Base-by-base conservation (phyloP, 2,888 invertebrate species). In the Dysmachus trigonus region DNA sequence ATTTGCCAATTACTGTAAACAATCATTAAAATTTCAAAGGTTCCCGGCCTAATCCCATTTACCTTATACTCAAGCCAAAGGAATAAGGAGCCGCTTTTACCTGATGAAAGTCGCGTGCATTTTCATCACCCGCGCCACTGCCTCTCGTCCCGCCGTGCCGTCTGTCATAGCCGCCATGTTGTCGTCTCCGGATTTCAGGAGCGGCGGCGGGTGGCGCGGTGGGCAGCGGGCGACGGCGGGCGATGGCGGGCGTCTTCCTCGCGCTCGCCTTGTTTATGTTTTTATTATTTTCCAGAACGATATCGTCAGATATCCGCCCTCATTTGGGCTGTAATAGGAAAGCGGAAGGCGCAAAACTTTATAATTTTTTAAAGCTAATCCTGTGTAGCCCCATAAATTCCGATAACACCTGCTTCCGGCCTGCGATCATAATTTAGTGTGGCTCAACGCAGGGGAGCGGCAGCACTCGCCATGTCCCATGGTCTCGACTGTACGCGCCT, bases 361-460 rank as follows among this genome's bases (percentile, higher is more conserved):
- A 33, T 35, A 35, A 62, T 33, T 62, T 22, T 62, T 82, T 38
- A 82, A 53, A 82, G 53, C 62, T 62, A 82, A 82, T 71, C 71
- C 71, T 33, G 18, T 35, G 51, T 51, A 38, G 51, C 30, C 7
- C 31, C 53, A 71, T 82, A 82, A 82, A 82, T 62, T 62, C 10
- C 18, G 33, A 62, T 62, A 82, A 82, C 82, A 62, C 53, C 71
- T 53, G 71, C 33, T 71, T 82, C 71, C 82, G 53, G 62, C 22
- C 13, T 53, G 62, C 53, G 31, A 82, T 33, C 82, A 71, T 82
- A 82, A 82, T 38, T 82, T 82, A 62, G 18, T n/a, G 22, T 22
- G 62, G 62, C 22, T n/a, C 33, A 18, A 35, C 18, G 18, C 33
- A 22, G 53, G 33, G 3, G 18, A 47, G 27, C 15, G 13, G 0